A percentile compares a stretch with the other conserved stretches of the same genome.
phyloP scores from a whole-genome alignment of 2,888 invertebrate species.

The Andrena marginata region DNA sequence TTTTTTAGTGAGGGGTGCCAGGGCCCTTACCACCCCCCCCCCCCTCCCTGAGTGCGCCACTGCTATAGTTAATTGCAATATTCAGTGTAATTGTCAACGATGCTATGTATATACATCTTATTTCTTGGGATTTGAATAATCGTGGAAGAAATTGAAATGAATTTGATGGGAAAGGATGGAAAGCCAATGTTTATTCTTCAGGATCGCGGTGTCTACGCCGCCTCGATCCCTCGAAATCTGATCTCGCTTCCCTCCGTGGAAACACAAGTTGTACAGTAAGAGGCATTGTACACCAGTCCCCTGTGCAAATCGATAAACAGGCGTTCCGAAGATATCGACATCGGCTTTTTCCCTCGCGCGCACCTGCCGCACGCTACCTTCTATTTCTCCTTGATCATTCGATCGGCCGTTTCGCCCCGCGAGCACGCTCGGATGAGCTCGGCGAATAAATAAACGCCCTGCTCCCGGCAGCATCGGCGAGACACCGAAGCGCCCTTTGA shows the following conservation, averaged over 20 bases:
- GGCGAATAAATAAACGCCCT: background rate
- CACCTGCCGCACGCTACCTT: constrained; percentile 38
- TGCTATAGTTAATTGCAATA: no score
- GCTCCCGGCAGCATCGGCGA: background rate
- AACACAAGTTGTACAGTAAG: constrained; percentile 39
- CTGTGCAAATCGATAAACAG: constrained; percentile 65
- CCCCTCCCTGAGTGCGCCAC: no score
- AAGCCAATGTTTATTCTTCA: background rate
- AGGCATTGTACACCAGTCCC: constrained; percentile 60
- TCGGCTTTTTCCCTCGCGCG: constrained; percentile 38
- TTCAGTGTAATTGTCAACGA: no score
- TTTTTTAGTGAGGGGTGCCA: no score
- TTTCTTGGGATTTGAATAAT: no score
- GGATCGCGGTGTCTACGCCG: background rate
- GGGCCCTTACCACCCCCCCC: no score
- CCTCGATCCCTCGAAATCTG: constrained; percentile 62
- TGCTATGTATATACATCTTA: no score
- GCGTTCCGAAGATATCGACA: constrained; percentile 61
- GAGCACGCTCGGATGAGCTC: background rate
- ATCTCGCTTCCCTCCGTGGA: constrained; percentile 39
- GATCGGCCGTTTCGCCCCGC: background rate
- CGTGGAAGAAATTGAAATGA: no score
- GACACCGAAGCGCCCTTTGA: background rate
- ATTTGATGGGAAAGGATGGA: background rate
- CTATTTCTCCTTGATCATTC: constrained; percentile 13